These are phyloP conservation scores for Rhinoptilus africanus DNA, from an alignment of 2,113 vertebrate genomes.

Conservation along the genomic window DNA sequence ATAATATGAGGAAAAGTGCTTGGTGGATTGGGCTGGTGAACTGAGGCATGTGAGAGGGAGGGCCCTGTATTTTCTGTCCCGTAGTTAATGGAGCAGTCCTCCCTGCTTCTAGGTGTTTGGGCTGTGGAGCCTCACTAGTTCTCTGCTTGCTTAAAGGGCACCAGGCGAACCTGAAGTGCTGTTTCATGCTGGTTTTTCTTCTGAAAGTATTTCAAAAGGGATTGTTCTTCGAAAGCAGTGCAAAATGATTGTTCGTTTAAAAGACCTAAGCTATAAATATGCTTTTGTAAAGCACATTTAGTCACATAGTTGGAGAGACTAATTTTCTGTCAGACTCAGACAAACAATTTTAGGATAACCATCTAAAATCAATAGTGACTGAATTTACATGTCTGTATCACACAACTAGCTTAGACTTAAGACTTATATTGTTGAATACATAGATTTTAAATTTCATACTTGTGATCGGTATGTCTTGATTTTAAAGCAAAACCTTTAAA, in stretches of 20 bases:
- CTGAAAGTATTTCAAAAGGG: neutral
- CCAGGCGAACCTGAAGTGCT: neutral
- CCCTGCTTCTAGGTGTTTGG: neutral
- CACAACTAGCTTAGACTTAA: neutral
- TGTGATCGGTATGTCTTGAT: neutral
- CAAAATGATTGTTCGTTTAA: neutral
- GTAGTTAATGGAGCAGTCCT: neutral
- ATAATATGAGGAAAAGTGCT: neutral
- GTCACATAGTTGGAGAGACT: neutral
- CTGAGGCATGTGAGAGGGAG: neutral
- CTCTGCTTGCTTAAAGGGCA: neutral
- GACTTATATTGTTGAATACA: neutral
- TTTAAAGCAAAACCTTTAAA: constrained; percentile 20
- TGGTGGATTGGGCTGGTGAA: neutral
- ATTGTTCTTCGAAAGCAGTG: neutral
- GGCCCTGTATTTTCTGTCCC: accelerated
- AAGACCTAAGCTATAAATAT: neutral
- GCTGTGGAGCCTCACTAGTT: neutral
- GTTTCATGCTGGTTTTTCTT: neutral
- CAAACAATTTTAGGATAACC: neutral
- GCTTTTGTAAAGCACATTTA: neutral
- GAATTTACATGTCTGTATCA: neutral
- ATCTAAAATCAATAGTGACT: neutral
- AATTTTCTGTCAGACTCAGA: neutral
- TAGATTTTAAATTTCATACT: neutral